Base-by-base conservation (phyloP, 2,797 vertebrate species). In the Gobio occitaniae region DNA sequence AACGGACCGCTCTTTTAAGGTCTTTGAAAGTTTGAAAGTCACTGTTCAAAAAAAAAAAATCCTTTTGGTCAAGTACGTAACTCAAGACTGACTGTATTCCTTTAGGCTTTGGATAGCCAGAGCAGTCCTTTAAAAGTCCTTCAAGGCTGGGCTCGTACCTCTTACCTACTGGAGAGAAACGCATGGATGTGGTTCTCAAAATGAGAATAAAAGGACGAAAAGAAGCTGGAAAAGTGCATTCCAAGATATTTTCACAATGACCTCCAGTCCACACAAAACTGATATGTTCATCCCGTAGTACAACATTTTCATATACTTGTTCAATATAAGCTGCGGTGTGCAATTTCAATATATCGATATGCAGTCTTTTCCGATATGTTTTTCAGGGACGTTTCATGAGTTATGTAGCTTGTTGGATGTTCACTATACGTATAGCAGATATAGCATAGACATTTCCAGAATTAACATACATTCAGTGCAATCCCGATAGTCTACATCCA, bases 81-180 rank as follows among this genome's bases (percentile, higher is more conserved):
- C 78, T 87, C 83, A 84, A 87, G 83, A 84, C 88, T 84, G 65
- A 84, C 82, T 85, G 56, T 82, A 84, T 85, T 89, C 89, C 84
- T 90, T 91, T 91, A 90, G 89, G 92, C 89, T 86, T 91, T 92
- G 84, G 77, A 81, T 89, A 83, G 90, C 91, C 89, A 66, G 61
- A 84, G 79, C 77, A 86, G 87, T 91, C 87, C 89, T 76, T 47
- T 80, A 85, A 70, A 77, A 87, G 84, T 86, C 82, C 66, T 78
- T 88, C 87, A 87, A 84, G 54, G 75, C 61, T 86, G 85, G 84
- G 84, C 86, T 86, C 59, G 63, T 85, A 78, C 72, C 86, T 78
- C 85, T 78, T 86, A 78, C 79, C n/a, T 21, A 84, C 78, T 66
- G 56, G 56, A 88, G 78, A 86, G 85, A 63, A 88, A 89, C 79